Conservation (phyloP, 2,113 vertebrate genomes). For the Emydura subglobosa region DNA sequence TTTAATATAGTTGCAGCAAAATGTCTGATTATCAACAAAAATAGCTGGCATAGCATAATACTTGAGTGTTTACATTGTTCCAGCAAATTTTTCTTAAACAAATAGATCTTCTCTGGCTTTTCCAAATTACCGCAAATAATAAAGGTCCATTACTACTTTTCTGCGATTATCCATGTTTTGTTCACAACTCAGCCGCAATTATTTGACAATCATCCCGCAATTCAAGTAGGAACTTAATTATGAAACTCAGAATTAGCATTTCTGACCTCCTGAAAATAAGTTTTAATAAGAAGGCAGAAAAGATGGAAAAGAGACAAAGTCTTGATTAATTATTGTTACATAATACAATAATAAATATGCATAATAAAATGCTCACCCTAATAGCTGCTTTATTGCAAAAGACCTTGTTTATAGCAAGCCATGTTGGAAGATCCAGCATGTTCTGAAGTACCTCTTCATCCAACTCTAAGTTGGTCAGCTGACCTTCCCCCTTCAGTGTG, state of each 20-base stretch:
- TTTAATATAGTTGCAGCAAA: too few relatives aligned
- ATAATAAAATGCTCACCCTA: slow-evolving; percentile 84
- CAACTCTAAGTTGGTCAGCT: slow-evolving; percentile 96
- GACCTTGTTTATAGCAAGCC: slow-evolving; percentile 97
- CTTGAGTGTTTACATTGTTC: too few relatives aligned
- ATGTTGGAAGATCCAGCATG: slow-evolving; percentile 97
- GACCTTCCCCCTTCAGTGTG: slow-evolving; percentile 97
- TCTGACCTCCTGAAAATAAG: neutral
- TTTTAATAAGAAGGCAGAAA: neutral
- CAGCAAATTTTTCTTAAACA: too few relatives aligned
- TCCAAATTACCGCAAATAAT: too few relatives aligned
- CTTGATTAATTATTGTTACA: neutral
- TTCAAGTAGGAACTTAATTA: too few relatives aligned
- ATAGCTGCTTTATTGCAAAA: slow-evolving; percentile 98
- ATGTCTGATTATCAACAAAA: too few relatives aligned
- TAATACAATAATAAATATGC: neutral
- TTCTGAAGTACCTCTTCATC: slow-evolving; percentile 99
- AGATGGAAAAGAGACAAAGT: neutral
- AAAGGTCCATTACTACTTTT: too few relatives aligned
- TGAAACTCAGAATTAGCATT: neutral
- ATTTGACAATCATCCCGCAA: too few relatives aligned
- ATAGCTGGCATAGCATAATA: too few relatives aligned
- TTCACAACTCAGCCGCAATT: too few relatives aligned
- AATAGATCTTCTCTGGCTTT: too few relatives aligned
- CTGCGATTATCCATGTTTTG: too few relatives aligned